A percentile compares a stretch with the other conserved stretches of the same genome.
phyloP scores from a whole-genome alignment of 2,113 vertebrate species.

The Clupea harengus region DNA sequence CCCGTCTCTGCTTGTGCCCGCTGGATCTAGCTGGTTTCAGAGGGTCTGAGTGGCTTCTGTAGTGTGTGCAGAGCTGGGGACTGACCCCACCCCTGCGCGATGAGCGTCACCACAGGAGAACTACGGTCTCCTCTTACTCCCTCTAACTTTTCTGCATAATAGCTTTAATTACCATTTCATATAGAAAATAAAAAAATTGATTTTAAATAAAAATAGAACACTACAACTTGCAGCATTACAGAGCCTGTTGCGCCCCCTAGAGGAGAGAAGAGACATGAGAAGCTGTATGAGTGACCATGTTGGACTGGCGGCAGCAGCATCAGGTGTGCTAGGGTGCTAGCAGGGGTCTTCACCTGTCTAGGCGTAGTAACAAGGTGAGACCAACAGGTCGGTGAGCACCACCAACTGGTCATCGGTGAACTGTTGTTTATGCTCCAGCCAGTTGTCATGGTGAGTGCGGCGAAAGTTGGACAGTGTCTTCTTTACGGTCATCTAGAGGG shows the following conservation, averaged over 20 bases:
- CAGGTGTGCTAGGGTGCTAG: neutral
- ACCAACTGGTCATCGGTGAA: constrained; percentile 97
- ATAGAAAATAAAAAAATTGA: neutral
- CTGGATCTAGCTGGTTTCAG: constrained; percentile 10
- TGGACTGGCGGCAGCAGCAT: neutral
- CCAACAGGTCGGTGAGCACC: constrained; percentile 94
- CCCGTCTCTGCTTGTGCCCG: neutral
- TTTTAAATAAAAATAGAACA: constrained; percentile 16
- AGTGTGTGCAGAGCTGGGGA: neutral
- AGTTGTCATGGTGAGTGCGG: constrained; percentile 96
- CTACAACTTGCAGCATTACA: constrained; percentile 16
- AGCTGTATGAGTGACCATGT: neutral
- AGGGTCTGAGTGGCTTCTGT: neutral
- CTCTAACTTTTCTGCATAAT: neutral
- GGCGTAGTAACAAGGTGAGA: constrained; percentile 87
- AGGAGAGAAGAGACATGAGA: neutral
- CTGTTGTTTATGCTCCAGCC: constrained; percentile 95
- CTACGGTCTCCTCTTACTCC: neutral
- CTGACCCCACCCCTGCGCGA: neutral
- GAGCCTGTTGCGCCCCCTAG: neutral
- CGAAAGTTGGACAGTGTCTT: constrained; percentile 96
- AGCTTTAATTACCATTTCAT: constrained; percentile 8
- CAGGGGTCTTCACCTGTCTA: constrained; percentile 55
- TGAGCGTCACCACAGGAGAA: neutral
- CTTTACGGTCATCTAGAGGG: constrained; percentile 91